phyloP scores from a whole-genome alignment of 2,797 vertebrate genomes.

The Malacoraja senta region DNA sequence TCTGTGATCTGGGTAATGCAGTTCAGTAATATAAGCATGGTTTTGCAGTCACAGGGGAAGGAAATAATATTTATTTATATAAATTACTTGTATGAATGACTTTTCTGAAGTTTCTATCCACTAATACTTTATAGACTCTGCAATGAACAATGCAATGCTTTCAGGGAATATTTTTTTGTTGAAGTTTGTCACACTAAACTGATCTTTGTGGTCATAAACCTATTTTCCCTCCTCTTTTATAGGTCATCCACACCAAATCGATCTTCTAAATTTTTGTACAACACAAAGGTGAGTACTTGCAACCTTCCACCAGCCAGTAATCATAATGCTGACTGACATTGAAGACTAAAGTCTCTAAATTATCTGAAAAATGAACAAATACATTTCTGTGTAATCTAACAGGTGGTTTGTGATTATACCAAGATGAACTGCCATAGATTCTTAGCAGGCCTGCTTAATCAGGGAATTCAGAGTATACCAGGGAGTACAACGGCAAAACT shows the following conservation, averaged over 20 bases:
- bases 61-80: background rate
- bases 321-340: background rate
- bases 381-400: background rate
- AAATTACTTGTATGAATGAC: background rate
- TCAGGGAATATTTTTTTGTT: background rate
- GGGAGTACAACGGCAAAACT: background rate
- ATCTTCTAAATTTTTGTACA: background rate
- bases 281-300: slow-evolving; percentile 21
- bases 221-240: background rate
- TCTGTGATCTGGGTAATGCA: background rate
- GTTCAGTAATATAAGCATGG: background rate
- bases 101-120: background rate
- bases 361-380: background rate
- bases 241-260: background rate
- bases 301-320: background rate
- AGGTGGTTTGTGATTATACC: too few relatives aligned
- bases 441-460: background rate
- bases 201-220: background rate
- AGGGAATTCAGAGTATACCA: background rate
- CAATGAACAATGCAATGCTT: background rate
- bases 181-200: background rate
- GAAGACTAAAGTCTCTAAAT: background rate
- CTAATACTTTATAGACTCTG: background rate
- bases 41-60: too few relatives aligned
- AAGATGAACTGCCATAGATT: background rate